These are phyloP conservation scores for pig (Sus scrofa) DNA, from an alignment of 2,113 vertebrate genomes.

Conservation along the genomic window T2T-Sscrofa CM000816.6:57395501-57396000, in stretches of 20 bases:
- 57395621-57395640: not conserved
- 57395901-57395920: not conserved
- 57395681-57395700: conserved; percentile 6
- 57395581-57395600: not conserved
- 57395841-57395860: not conserved
- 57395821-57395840: not conserved
- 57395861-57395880: not conserved
- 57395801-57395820: not conserved
- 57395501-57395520: not conserved
- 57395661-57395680: not conserved
- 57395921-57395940: not conserved
- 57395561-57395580: not conserved
- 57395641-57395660: not conserved
- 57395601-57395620: not conserved
- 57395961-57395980: not conserved
- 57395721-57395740: too few relatives aligned
- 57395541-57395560: not conserved
- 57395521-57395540: not conserved
- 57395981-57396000: not conserved
- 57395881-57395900: not conserved
- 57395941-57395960: not conserved
- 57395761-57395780: not conserved
- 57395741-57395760: not conserved
- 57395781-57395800: not conserved
- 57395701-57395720: not conserved